Percentiles rank a stretch among this genome's conserved stretches.
Conservation (phyloP, 2,113 vertebrate species). For the Percopsis transmontana region DNA sequence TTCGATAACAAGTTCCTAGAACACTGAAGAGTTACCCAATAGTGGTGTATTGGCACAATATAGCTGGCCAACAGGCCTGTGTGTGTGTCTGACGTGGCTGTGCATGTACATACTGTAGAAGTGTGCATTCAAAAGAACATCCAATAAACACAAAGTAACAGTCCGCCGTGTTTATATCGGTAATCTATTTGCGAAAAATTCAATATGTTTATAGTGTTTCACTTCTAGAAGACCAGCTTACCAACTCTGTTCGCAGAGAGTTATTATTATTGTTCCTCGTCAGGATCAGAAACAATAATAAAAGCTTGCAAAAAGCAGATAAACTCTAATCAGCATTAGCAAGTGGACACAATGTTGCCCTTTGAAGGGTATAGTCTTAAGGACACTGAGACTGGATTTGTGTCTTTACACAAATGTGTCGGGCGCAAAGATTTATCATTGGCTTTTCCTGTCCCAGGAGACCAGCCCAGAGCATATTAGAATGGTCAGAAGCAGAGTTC, state of each 20-base stretch:
- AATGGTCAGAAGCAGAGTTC: constrained; percentile 22
- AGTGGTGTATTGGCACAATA: too few relatives aligned
- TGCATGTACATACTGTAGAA: too few relatives aligned
- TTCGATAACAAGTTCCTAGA: too few relatives aligned
- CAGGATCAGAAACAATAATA: constrained; percentile 27
- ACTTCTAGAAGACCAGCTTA: background rate
- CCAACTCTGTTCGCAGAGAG: constrained; percentile 28
- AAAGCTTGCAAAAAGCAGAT: constrained; percentile 23
- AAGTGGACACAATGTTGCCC: constrained; percentile 12
- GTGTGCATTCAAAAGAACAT: too few relatives aligned
- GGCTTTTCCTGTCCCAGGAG: constrained; percentile 21
- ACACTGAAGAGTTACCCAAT: too few relatives aligned
- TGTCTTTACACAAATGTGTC: constrained; percentile 50
- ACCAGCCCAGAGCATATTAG: constrained; percentile 8
- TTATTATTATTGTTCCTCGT: constrained; percentile 12
- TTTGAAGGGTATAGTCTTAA: constrained; percentile 32
- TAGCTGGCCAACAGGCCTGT: too few relatives aligned
- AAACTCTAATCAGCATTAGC: constrained; percentile 24
- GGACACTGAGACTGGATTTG: constrained; percentile 46
- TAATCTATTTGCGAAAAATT: too few relatives aligned
- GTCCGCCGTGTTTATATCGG: too few relatives aligned
- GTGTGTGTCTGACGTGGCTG: too few relatives aligned
- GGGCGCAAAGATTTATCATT: constrained; percentile 45
- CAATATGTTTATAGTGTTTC: too few relatives aligned
- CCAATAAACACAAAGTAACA: too few relatives aligned